These are phyloP conservation scores for Eristalis arbustorum DNA, from an alignment of 2,888 invertebrate species.

Conservation along the genomic window DNA sequence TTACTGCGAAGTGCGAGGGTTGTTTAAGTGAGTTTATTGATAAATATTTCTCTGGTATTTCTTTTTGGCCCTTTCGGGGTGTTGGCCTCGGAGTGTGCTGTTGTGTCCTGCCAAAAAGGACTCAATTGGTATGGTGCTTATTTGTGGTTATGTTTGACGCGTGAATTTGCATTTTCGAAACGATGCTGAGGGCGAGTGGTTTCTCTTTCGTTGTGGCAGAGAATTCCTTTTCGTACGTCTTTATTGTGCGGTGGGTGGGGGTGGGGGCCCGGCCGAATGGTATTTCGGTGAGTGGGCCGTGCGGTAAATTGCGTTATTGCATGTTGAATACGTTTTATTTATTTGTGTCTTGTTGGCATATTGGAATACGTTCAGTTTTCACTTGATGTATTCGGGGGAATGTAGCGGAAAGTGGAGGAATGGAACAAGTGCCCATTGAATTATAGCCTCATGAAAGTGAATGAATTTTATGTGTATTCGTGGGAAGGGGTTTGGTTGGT, in stretches of 20 bases:
- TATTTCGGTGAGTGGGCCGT: slow-evolving; percentile 24
- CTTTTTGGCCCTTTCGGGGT: neutral
- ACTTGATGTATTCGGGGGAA: neutral
- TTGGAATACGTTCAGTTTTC: slow-evolving; percentile 30
- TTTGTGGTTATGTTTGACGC: slow-evolving; percentile 47
- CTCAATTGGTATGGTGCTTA: slow-evolving; percentile 36
- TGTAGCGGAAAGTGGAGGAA: neutral
- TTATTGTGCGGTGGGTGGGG: slow-evolving; percentile 10
- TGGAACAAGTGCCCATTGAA: slow-evolving; percentile 9
- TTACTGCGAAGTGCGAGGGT: slow-evolving; percentile 36
- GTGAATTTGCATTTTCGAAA: slow-evolving; percentile 52
- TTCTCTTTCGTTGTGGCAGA: neutral
- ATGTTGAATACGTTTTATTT: slow-evolving; percentile 42
- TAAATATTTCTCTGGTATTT: slow-evolving; percentile 24
- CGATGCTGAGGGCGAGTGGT: neutral
- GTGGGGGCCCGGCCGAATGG: slow-evolving; percentile 10
- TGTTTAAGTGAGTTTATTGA: slow-evolving; percentile 52
- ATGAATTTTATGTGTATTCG: neutral
- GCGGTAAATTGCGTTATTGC: slow-evolving; percentile 51
- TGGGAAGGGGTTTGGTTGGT: neutral
- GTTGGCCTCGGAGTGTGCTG: neutral
- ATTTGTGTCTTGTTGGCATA: slow-evolving; percentile 28
- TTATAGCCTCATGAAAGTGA: slow-evolving; percentile 5
- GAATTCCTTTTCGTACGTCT: neutral
- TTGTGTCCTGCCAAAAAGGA: slow-evolving; percentile 19